Percentiles rank a stretch among this genome's conserved stretches.
These are phyloP conservation scores for Rhamphomyia laevipes DNA, from an alignment of 2,888 invertebrate species.

Conservation along the genomic window DNA sequence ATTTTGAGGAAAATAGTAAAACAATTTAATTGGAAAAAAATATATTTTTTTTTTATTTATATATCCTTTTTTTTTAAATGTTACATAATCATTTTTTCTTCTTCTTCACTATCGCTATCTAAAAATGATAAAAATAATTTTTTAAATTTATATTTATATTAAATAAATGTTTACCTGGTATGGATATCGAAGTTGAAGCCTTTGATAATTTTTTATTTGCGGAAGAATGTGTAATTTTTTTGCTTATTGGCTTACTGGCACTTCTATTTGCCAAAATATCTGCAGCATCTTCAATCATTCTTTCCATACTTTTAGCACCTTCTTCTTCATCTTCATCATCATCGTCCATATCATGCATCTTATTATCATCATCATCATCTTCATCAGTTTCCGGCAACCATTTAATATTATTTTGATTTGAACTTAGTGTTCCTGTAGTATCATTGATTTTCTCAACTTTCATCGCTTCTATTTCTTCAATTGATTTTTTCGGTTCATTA, in stretches of 20 bases:
- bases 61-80: too few relatives aligned
- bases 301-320: constrained; percentile 8
- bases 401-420: constrained; percentile 8
- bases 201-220: constrained; percentile 7
- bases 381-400: constrained; percentile 21
- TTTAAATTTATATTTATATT: background rate
- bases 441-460: constrained; percentile 4
- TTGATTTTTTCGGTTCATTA: background rate
- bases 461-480: constrained; percentile 9
- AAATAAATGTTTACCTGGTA: background rate
- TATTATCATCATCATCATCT: constrained; percentile 16
- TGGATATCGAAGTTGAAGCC: too few relatives aligned
- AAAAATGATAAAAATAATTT: constrained; percentile 7
- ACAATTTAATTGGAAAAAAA: too few relatives aligned
- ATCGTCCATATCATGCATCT: constrained; percentile 10
- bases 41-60: too few relatives aligned
- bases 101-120: constrained; percentile 24
- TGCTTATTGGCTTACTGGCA: constrained; percentile 2
- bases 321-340: constrained; percentile 6
- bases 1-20: too few relatives aligned
- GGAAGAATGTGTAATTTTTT: constrained; percentile 2
- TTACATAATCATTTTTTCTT: constrained; percentile 18
- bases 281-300: constrained; percentile 15
- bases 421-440: constrained; percentile 5
- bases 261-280: background rate